phyloP scores from a whole-genome alignment of 2,797 vertebrate genomes.

The Halcyon smyrnensis region DNA sequence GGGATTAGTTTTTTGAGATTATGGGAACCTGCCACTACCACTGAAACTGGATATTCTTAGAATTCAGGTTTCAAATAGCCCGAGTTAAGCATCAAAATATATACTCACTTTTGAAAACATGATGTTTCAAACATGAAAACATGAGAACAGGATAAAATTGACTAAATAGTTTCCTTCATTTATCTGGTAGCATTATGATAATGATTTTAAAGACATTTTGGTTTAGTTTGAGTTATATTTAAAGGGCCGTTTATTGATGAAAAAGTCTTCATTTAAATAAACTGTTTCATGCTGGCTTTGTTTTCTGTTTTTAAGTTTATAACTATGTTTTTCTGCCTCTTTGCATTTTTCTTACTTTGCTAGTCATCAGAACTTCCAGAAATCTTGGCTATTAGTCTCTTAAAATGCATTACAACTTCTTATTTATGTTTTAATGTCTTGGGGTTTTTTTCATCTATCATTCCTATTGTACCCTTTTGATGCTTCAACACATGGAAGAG shows the following conservation, averaged over 20 bases:
- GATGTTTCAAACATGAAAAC: not conserved
- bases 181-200: not conserved
- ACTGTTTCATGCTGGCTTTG: not conserved
- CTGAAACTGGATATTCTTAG: not conserved
- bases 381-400: not conserved
- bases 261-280: not conserved
- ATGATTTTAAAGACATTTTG: not conserved
- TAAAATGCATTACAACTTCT: not conserved
- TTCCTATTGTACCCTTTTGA: not conserved
- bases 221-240: not conserved
- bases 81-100: not conserved
- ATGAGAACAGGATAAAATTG: not conserved
- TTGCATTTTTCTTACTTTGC: not conserved
- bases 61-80: not conserved
- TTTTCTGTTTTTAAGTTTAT: not conserved
- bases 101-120: not conserved
- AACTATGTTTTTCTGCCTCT: not conserved
- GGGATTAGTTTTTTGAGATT: not conserved
- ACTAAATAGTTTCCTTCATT: not conserved
- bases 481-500: not conserved
- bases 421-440: not conserved
- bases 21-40: not conserved
- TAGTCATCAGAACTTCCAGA: not conserved
- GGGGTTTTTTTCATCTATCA: not conserved
- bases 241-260: not conserved